Conservation (phyloP, 2,888 invertebrate genomes). For the Mycogona germanica region DNA sequence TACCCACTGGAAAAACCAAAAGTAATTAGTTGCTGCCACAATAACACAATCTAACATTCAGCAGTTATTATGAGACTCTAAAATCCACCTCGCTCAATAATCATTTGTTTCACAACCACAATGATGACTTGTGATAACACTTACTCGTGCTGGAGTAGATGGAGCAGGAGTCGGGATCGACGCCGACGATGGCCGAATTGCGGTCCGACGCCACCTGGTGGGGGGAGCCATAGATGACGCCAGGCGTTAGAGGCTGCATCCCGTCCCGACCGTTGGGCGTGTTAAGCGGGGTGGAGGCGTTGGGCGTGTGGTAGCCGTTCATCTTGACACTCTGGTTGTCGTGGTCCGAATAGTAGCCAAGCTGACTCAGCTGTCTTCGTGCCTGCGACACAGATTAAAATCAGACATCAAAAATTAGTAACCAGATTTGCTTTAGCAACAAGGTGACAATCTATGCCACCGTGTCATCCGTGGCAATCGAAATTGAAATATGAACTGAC, state of each 20-base stretch:
- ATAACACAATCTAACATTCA: background rate
- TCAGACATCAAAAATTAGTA: too few relatives aligned
- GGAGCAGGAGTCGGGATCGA: slow-evolving; percentile 14
- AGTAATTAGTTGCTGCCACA: slow-evolving; percentile 17
- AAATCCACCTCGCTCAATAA: too few relatives aligned
- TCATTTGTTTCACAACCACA: too few relatives aligned
- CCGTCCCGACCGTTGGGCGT: slow-evolving; percentile 23
- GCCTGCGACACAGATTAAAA: slow-evolving; percentile 39
- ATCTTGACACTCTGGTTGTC: slow-evolving; percentile 37
- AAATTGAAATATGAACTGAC: too few relatives aligned
- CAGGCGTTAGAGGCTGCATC: background rate
- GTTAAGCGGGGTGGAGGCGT: slow-evolving; percentile 23
- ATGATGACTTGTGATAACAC: background rate
- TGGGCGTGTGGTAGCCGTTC: slow-evolving; percentile 27
- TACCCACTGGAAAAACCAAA: slow-evolving; percentile 43
- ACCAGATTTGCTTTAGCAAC: too few relatives aligned
- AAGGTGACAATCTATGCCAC: too few relatives aligned
- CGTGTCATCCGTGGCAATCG: too few relatives aligned
- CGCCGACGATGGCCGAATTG: background rate
- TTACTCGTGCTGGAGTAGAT: slow-evolving; percentile 18
- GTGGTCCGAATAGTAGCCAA: slow-evolving; percentile 70
- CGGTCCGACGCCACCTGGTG: too few relatives aligned
- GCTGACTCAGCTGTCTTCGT: slow-evolving; percentile 50
- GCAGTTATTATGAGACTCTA: background rate
- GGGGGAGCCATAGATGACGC: background rate